These are phyloP conservation scores for Garrulus glandarius DNA, from an alignment of 2,797 vertebrate genomes.

Conservation along the genomic window DNA sequence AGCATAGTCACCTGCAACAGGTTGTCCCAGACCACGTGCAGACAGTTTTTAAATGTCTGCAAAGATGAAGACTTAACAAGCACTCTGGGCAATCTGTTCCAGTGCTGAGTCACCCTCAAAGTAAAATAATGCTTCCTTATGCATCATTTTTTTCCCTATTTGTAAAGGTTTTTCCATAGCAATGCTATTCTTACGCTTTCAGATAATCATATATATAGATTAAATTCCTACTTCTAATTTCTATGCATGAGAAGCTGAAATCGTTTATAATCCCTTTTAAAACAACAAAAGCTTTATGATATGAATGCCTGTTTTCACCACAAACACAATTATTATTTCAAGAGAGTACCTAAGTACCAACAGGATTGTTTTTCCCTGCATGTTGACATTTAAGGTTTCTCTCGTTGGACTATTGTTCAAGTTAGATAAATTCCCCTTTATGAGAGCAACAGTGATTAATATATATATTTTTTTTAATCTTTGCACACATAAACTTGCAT, in stretches of 20 bases:
- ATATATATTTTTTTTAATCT: neutral
- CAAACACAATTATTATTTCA: neutral
- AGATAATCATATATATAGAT: neutral
- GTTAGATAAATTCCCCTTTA: neutral
- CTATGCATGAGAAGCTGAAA: neutral
- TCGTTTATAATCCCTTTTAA: neutral
- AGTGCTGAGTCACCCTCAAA: neutral
- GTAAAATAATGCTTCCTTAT: neutral
- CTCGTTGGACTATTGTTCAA: neutral
- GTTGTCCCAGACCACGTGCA: fast-evolving
- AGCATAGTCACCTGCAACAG: neutral
- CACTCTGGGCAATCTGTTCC: neutral
- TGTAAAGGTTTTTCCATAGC: neutral
- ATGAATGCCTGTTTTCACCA: neutral
- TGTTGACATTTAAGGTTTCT: neutral
- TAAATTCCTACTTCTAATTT: neutral
- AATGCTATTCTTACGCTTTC: neutral
- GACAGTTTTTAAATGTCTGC: neutral
- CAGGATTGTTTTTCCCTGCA: neutral
- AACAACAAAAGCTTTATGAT: neutral
- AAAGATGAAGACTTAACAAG: neutral
- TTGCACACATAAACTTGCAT: neutral
- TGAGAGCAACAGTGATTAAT: neutral
- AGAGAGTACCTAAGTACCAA: neutral
- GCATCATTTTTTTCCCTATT: neutral